Evolutionary conservation across 2,113 vertebrate genomes (phyloP), one percentile per base, ranked within the genome.

Genomic region (Hipposideros armiger): DNA sequence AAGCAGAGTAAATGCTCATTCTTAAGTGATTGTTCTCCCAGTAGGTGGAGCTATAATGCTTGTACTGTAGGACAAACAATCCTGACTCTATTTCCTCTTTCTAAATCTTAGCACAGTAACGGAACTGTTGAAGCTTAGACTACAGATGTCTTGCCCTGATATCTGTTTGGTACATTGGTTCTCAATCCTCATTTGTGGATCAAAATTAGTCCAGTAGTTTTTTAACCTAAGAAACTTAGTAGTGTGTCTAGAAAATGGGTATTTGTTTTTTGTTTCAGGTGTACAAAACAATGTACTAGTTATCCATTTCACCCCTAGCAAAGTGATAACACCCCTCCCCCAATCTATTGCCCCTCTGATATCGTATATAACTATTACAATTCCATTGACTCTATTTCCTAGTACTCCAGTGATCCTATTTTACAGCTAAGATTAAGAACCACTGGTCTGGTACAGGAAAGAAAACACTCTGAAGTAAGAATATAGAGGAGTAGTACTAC

Each of bases 41-140:
- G 86, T 94, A 97, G 97, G 86, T 93, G 92, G 96, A 56, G 95
- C 89, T 94, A 70, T 40, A 86, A 93, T n/a, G 86, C 89, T 93
- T 95, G 28, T 45, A 64, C 83, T 92, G n/a, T 2, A 26, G 56
- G 66, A 58, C 67, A 76, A n/a, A 62, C n/a, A 45, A 40, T 40
- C 66, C 24, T 62, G 72, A 92, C 67, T 78, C 60, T 69, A 58
- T 95, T 91, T 92, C 83, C 73, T 90, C 56, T 52, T 82, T 93
- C 52, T 40, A 66, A 94, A 77, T 74, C 26, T 14, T 5, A 62
- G 42, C 14, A 20, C 26, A 81, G 47, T 22, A 17, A 54, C n/a
- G 36, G 60, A 89, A 87, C 26, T 15, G 2, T 2, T 32, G 50
- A 93, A 58, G n/a, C 10, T 76, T 64, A 77, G 30, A 60, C 56